A percentile compares a stretch with the other conserved stretches of the same genome.
These are phyloP conservation scores for Pluvianellus socialis DNA, from an alignment of 2,113 vertebrate species.

Conservation along the genomic window DNA sequence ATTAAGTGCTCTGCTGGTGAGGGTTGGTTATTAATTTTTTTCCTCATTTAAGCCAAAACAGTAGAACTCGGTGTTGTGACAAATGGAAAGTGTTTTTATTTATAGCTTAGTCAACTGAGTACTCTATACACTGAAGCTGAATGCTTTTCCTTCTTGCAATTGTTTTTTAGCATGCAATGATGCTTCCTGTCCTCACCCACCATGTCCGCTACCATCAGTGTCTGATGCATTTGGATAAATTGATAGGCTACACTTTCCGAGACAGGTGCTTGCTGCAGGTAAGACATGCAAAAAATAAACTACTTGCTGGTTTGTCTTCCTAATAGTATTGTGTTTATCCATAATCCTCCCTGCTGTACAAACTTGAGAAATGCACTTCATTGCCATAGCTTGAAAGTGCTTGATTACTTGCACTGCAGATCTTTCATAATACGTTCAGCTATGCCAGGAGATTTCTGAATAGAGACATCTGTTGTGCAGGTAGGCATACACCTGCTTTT, in stretches of 20 bases:
- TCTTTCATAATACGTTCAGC: neutral
- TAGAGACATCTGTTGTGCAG: neutral
- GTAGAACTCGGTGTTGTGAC: neutral
- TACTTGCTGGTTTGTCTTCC: neutral
- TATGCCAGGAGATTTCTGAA: neutral
- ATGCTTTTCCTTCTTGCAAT: neutral
- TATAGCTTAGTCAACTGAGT: neutral
- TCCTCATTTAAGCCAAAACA: neutral
- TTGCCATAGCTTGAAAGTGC: neutral
- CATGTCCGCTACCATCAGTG: slow-evolving; percentile 99
- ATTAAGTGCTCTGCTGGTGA: neutral
- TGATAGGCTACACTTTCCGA: slow-evolving; percentile 95
- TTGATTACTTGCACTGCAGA: neutral
- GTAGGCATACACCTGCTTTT: neutral
- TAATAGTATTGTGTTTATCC: neutral
- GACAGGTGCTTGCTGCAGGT: slow-evolving; percentile 98
- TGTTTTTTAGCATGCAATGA: slow-evolving; percentile 92
- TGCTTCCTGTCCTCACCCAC: slow-evolving; percentile 98
- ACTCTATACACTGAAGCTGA: neutral
- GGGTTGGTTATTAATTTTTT: neutral
- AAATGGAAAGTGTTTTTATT: neutral
- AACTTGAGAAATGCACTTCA: neutral
- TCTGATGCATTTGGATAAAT: slow-evolving; percentile 93
- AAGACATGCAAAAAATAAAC: neutral
- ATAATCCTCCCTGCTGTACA: neutral